Base-by-base conservation (phyloP, 2,888 invertebrate species). In the Eupithecia tripunctaria region DNA sequence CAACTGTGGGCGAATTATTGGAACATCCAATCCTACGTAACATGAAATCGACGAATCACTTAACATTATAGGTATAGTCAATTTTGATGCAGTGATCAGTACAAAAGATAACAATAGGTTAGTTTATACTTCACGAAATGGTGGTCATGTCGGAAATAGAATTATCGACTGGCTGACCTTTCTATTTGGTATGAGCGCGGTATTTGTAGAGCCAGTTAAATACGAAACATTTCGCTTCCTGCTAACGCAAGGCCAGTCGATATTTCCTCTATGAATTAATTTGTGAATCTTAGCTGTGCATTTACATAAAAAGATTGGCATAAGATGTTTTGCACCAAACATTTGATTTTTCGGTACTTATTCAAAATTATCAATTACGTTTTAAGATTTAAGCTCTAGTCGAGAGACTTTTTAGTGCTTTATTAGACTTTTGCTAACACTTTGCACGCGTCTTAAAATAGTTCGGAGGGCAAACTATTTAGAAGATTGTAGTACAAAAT, bases 211-310 rank as follows among this genome's bases (percentile, higher is more conserved):
- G 79, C 80, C 82, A 81, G 80, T 84, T 82, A 82, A 82, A 84
- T 81, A 84, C 75, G 77, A 83, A 83, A 83, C 80, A 82, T 76
- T 84, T 80, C 77, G 84, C 81, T 89, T 89, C 88, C 89, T 88
- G 79, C 71, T 82, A 56, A 63, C 62, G 78, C 84, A 87, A 88
- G 89, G 89, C 79, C 84, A 79, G 68, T 69, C 75, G 75, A 80
- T 84, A 81, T 84, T 86, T 87, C 86, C 84, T 86, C 76, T 81
- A 82, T 74, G 82, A 84, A 85, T 85, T 81, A 80, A 82, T 85
- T 85, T 79, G 81, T 63, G 32, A 67, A 69, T 71, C 43, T 47
- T 21, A 59, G 47, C 47, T 63, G 36, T 59, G 29, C 32, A 74
- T 71, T 69, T 62, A n/a, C 29, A 63, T 70, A 62, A 67, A 10